phyloP scores from a whole-genome alignment of 2,888 invertebrate species.

The Bombyx huttoni region DNA sequence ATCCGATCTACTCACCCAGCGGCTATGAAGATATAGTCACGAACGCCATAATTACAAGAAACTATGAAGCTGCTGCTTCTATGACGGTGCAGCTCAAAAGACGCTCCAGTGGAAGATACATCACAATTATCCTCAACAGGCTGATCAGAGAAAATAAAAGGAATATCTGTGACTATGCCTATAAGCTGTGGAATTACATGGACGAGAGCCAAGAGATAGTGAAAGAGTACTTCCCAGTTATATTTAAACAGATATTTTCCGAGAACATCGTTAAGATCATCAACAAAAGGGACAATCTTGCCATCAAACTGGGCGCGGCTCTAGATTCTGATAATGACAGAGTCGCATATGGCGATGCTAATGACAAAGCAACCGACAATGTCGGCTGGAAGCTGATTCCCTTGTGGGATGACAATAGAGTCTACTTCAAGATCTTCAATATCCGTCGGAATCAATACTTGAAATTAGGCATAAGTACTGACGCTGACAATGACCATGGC shows the following conservation, averaged over 20 bases:
- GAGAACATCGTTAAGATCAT: not conserved
- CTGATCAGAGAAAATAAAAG: conserved; percentile 2
- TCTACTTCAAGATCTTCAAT: conserved; percentile 1
- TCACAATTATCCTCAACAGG: not conserved
- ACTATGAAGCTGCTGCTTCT: not conserved
- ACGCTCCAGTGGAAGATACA: not conserved
- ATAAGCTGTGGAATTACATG: conserved; percentile 5
- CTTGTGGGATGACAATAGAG: not conserved
- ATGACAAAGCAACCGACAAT: not conserved
- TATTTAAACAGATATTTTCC: not conserved
- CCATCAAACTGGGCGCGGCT: not conserved
- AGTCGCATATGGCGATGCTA: not conserved
- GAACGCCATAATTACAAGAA: not conserved
- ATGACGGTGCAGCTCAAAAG: not conserved
- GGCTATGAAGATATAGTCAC: not conserved
- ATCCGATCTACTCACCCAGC: too few species aligned
- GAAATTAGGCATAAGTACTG: not conserved
- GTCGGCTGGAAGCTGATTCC: not conserved
- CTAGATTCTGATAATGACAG: not conserved
- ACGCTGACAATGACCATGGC: not conserved
- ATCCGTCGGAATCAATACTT: not conserved
- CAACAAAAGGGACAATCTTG: not conserved
- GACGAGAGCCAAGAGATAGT: conserved; percentile 1
- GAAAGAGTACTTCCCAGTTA: not conserved
- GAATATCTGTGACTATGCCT: conserved; percentile 4